phyloP scores from a whole-genome alignment of 2,888 invertebrate species.

The Ochlodes sylvanus region DNA sequence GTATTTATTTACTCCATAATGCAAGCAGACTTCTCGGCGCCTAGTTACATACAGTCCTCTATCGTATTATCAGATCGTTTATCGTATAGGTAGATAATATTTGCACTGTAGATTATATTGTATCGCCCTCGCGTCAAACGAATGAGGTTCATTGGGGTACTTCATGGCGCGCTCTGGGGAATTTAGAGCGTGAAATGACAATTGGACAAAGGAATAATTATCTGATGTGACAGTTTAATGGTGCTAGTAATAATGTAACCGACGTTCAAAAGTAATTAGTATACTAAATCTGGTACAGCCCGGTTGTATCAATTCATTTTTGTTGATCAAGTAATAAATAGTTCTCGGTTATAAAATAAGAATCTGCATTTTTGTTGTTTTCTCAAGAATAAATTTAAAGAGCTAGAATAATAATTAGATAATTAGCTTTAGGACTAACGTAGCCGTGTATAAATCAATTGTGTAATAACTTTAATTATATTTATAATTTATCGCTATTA shows the following conservation, averaged over 20 bases:
- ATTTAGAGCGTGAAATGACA: conserved; percentile 77
- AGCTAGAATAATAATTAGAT: neutral
- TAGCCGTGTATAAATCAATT: too few species aligned
- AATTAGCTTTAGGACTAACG: neutral
- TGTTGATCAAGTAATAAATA: neutral
- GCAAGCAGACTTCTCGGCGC: conserved; percentile 68
- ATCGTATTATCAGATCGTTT: conserved; percentile 65
- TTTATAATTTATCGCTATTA: too few species aligned
- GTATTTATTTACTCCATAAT: conserved; percentile 56
- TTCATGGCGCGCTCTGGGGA: conserved; percentile 55
- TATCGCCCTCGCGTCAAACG: conserved; percentile 47
- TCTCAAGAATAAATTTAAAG: neutral
- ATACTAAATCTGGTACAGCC: conserved; percentile 23
- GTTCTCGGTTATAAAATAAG: neutral
- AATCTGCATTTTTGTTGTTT: neutral
- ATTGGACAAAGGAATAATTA: conserved; percentile 64
- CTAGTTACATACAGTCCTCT: conserved; percentile 53
- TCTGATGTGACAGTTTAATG: conserved; percentile 47
- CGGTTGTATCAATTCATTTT: neutral
- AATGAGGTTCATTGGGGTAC: conserved; percentile 60
- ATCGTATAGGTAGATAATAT: conserved; percentile 56
- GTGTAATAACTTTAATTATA: too few species aligned
- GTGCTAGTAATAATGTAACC: conserved; percentile 28
- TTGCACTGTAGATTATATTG: conserved; percentile 58
- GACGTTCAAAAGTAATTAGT: conserved; percentile 33